These are phyloP conservation scores for Trochalopteron elliotii DNA, from an alignment of 2,113 vertebrate genomes.

Conservation along the genomic window DNA sequence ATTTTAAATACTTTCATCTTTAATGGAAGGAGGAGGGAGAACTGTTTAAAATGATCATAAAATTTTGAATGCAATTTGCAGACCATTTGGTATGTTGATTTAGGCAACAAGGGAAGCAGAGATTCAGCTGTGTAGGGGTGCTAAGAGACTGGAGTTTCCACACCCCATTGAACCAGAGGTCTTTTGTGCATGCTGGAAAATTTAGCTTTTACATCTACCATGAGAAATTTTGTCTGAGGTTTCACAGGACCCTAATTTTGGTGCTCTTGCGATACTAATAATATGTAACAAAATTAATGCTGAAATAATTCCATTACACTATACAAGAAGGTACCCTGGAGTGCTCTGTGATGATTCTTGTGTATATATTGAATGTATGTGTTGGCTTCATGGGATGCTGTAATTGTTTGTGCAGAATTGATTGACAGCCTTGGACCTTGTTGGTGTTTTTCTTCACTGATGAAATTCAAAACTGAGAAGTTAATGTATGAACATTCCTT, in stretches of 20 bases:
- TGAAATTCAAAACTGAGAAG: not conserved
- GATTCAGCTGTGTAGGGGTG: not conserved
- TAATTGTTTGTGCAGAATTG: not conserved
- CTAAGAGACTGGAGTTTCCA: not conserved
- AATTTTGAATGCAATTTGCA: not conserved
- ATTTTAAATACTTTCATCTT: conserved; percentile 14
- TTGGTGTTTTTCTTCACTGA: not conserved
- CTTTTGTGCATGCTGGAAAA: not conserved
- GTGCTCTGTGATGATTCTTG: not conserved
- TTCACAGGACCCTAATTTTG: not conserved
- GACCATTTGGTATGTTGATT: not conserved
- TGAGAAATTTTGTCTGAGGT: not conserved
- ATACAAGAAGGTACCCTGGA: not conserved
- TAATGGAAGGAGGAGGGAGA: not conserved
- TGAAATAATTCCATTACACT: not conserved
- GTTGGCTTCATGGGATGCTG: not conserved
- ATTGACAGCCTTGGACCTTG: not conserved
- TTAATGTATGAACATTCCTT: not conserved
- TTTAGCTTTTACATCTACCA: not conserved
- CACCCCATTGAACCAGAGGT: not conserved
- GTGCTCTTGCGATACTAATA: not conserved
- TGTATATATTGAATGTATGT: not conserved
- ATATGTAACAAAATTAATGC: not conserved
- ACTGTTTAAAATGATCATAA: not conserved
- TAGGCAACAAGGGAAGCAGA: not conserved